Evolutionary conservation across 2,113 vertebrate species (phyloP), one percentile per base, ranked within the genome.

Genomic region (Polypterus bichir): DNA sequence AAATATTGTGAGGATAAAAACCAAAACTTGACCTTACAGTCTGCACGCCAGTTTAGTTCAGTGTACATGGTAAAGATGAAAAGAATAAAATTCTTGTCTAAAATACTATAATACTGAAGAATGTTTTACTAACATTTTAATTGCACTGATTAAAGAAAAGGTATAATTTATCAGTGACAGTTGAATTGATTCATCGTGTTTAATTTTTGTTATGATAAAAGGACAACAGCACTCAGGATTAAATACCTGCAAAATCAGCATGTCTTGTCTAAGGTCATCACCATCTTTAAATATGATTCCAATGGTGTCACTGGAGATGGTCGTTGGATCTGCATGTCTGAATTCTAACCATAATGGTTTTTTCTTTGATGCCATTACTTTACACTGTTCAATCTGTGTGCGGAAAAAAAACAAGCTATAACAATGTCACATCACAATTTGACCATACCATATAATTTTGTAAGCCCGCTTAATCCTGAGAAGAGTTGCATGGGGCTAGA

Each of bases 311-410:
- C 85, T 93, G 47, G 91, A 93, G n/a, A 92, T 68, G 4, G 90
- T 91, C 61, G 91, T 98, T 62, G 88, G 81, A 72, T 98, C 95
- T 0, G 94, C 93, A 68, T 91, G 83, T 69, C 89, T 92, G 69
- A 99, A 99, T 79, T 99, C 93, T 60, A 99, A 91, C 95, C 94
- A 99, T 59, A 99, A 76, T 0, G 97, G 97, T 57, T 97, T 99
- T 79, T 99, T 99, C 82, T 99, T 99, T 46, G 95, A 98, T 0
- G 97, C 93, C 97, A 99, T 98, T 57, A 99, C 92, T 83, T 99
- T 99, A 69, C 97, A 97, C 75, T 94, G 97, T 68, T 99, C 97
- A 63, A 95, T 90, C 96, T 99, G 76, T 49, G 69, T 78, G 66
- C 65, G 73, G 60, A 61, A 0, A 0, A 60, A 59, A 44, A 51